phyloP scores from a whole-genome alignment of 1,140 invertebrate genomes.

The Nasonia giraulti region DNA sequence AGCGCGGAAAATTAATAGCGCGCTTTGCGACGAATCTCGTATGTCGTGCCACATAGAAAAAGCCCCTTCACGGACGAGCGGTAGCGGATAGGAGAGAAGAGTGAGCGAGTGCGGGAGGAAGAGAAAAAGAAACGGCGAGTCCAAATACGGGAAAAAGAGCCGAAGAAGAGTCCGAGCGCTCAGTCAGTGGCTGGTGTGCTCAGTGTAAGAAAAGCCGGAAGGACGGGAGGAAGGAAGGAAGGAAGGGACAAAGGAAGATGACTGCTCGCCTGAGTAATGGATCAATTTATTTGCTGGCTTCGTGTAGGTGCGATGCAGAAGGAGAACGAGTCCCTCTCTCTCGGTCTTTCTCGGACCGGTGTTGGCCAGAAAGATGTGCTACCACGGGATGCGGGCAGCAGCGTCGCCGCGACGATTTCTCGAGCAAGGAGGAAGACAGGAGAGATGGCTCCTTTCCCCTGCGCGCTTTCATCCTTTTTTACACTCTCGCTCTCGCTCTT shows the following conservation, averaged over 20 bases:
- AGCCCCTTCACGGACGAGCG: background rate
- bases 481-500: background rate
- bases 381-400: conserved; percentile 64
- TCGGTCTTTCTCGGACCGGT: conserved; percentile 49
- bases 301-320: conserved; percentile 51
- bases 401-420: conserved; percentile 47
- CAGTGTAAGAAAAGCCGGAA: conserved; percentile 36
- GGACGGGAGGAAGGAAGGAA: conserved; percentile 51
- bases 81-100: background rate
- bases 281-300: conserved; percentile 71
- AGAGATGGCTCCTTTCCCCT: conserved; percentile 31
- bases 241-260: conserved; percentile 66
- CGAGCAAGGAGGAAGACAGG: conserved; percentile 35
- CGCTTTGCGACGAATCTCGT: conserved; percentile 30
- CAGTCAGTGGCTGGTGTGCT: background rate
- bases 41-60: background rate
- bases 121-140: background rate
- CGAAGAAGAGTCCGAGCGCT: conserved; percentile 34
- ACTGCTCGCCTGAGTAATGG: conserved; percentile 72
- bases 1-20: conserved; percentile 39
- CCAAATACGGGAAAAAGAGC: conserved; percentile 8
- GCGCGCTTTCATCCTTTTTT: conserved; percentile 45
- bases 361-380: conserved; percentile 68
- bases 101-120: background rate
- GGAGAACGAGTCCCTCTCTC: background rate